Conservation (phyloP, 2,797 vertebrate genomes). For the Sebastes hopkinsi region DNA sequence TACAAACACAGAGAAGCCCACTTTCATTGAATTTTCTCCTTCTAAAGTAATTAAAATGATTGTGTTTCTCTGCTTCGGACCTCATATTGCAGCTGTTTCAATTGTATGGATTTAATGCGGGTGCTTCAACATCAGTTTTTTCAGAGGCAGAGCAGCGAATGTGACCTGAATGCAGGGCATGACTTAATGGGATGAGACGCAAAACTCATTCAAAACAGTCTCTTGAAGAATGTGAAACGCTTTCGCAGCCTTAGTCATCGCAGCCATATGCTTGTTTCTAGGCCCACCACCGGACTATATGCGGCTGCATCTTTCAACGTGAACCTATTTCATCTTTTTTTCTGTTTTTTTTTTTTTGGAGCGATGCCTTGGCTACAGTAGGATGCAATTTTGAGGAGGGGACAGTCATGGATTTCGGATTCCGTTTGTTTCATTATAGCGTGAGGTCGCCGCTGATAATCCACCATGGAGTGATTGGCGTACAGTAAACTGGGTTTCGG, state of each 20-base stretch:
- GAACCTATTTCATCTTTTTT: constrained; percentile 18
- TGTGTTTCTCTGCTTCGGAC: constrained; percentile 2
- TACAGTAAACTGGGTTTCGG: constrained; percentile 56
- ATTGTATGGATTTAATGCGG: constrained; percentile 77
- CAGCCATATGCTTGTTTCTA: constrained; percentile 60
- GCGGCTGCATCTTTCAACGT: constrained; percentile 53
- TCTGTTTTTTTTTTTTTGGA: constrained; percentile 14
- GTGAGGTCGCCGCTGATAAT: constrained; percentile 58
- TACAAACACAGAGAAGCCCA: not conserved
- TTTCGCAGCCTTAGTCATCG: constrained; percentile 78
- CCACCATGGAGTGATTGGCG: constrained; percentile 77
- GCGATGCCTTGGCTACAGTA: constrained; percentile 69
- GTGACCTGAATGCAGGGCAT: constrained; percentile 83
- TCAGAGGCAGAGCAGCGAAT: constrained; percentile 74
- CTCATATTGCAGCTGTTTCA: constrained; percentile 45
- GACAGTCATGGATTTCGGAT: constrained; percentile 70
- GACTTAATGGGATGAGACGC: constrained; percentile 81
- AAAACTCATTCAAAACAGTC: constrained; percentile 81
- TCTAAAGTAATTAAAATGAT: not conserved
- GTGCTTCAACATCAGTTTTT: constrained; percentile 74
- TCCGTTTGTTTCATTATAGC: constrained; percentile 57
- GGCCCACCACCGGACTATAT: constrained; percentile 53
- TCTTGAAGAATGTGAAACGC: constrained; percentile 68
- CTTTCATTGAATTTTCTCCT: not conserved
- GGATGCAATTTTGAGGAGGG: constrained; percentile 67